Base-by-base conservation (phyloP, 2,888 invertebrate genomes). In the Conops quadrifasciatus region DNA sequence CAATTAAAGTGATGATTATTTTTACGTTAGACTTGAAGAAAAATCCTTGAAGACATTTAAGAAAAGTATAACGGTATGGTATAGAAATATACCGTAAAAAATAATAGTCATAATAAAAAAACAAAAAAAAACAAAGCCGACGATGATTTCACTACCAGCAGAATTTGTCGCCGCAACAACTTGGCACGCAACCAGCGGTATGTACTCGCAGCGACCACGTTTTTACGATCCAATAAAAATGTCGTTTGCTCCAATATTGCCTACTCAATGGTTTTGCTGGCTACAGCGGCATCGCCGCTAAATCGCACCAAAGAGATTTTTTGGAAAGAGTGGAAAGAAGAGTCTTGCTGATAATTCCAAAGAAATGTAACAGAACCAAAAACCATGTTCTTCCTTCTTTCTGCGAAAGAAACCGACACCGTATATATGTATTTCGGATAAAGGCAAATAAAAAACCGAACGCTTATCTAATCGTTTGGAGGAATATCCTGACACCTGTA, bases 171-270 rank as follows among this genome's bases (percentile, higher is more conserved):
- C 30, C 70, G 13, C 43, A 65, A 65, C 70, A 64, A 64, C 26
- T 43, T 62, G 67, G 49, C 62, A 70, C 63, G 24, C 58, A 70
- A 73, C 65, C 75, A 74, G 72, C 71, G 73, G 75, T 73, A 73
- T 75, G 73, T 67, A 72, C 9, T 36, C 9, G 36, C 36, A 7
- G 4, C 36, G 4, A 7, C 75, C 80, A 79, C 76, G 77, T 80
- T 83, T 85, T 84, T 83, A 84, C 84, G 81, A 82, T 80, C 83
- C 83, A 84, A 84, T 84, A 84, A 84, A 84, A 84, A 82, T 78
- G 80, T 80, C 84, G 84, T 84, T 84, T 84, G 81, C 84, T 81
- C 79, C 80, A 78, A 79, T 78, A 77, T 78, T 73, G 77, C 76
- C 75, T 77, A 73, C 75, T 68, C 68, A 51, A 68, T 62, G 76